Conservation (phyloP, 2,888 invertebrate species). For the Tenthredo scrophulariae region DNA sequence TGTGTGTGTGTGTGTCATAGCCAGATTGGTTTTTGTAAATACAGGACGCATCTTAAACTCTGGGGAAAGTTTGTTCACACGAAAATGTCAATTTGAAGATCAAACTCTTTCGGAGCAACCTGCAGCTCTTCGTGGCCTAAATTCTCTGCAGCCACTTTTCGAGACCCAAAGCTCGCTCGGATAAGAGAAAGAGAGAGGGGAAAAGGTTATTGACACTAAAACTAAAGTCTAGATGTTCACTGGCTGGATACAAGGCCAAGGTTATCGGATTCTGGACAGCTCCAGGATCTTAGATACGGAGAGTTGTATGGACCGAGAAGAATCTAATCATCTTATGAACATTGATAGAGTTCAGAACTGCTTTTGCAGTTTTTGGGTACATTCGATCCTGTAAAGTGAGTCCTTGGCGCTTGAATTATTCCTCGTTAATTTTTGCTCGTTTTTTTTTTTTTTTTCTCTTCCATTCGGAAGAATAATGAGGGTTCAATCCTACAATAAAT, state of each 20-base stretch:
- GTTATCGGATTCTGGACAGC: background rate
- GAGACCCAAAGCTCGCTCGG: background rate
- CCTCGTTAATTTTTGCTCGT: background rate
- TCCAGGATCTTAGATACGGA: background rate
- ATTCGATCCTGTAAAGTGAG: background rate
- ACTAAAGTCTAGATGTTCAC: constrained; percentile 37
- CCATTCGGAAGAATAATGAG: background rate
- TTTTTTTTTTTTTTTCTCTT: background rate
- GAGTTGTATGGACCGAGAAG: background rate
- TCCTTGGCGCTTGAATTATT: background rate
- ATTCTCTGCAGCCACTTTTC: background rate
- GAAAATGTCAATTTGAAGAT: constrained; percentile 14
- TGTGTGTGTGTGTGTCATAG: background rate
- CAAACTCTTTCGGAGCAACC: background rate
- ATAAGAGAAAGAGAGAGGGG: background rate
- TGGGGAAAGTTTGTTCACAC: constrained; percentile 6
- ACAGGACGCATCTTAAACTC: background rate
- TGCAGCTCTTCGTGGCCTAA: background rate
- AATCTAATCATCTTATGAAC: background rate
- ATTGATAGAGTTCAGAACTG: background rate
- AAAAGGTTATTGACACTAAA: constrained; percentile 42
- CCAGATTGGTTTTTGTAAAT: background rate
- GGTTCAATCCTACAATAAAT: background rate
- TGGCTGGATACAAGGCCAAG: constrained; percentile 38
- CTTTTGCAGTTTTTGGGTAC: background rate